Conservation (phyloP, 2,888 invertebrate genomes). For the Ormyrus pomaceus region DNA sequence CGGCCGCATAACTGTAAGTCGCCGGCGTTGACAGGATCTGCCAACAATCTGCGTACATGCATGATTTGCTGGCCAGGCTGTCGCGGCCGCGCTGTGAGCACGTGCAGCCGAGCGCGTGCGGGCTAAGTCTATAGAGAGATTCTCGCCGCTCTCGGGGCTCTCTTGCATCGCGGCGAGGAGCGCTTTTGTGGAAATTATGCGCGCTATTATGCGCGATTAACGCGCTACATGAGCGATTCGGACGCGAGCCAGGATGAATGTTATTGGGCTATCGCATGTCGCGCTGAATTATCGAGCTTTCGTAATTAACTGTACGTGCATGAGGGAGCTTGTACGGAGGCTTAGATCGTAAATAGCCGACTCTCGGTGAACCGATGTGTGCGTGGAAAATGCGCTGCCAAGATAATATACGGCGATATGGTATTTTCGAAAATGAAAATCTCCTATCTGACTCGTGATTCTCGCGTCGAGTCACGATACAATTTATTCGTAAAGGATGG, state of each 20-base stretch:
- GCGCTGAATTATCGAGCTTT: constrained; percentile 46
- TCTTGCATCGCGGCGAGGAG: neutral
- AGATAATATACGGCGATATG: too few relatives aligned
- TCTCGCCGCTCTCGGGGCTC: neutral
- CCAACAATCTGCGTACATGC: constrained; percentile 73
- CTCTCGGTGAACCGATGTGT: neutral
- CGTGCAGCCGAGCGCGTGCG: constrained; percentile 29
- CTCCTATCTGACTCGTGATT: too few relatives aligned
- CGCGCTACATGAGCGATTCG: constrained; percentile 34
- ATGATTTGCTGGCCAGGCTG: constrained; percentile 68
- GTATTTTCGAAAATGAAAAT: too few relatives aligned
- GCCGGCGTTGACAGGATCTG: constrained; percentile 73
- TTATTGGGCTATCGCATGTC: constrained; percentile 50
- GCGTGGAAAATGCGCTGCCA: too few relatives aligned
- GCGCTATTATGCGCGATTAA: constrained; percentile 57
- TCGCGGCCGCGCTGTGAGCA: constrained; percentile 9
- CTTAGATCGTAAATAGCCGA: constrained; percentile 18
- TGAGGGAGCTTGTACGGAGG: neutral
- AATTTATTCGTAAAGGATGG: too few relatives aligned
- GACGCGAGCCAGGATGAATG: constrained; percentile 41
- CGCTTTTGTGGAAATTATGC: constrained; percentile 47
- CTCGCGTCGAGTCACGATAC: too few relatives aligned
- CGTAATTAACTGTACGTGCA: constrained; percentile 38
- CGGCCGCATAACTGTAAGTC: constrained; percentile 74
- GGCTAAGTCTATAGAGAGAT: constrained; percentile 34